Base-by-base conservation (phyloP, 1,140 invertebrate genomes). In the Ceratoteleas bidentatus region DNA sequence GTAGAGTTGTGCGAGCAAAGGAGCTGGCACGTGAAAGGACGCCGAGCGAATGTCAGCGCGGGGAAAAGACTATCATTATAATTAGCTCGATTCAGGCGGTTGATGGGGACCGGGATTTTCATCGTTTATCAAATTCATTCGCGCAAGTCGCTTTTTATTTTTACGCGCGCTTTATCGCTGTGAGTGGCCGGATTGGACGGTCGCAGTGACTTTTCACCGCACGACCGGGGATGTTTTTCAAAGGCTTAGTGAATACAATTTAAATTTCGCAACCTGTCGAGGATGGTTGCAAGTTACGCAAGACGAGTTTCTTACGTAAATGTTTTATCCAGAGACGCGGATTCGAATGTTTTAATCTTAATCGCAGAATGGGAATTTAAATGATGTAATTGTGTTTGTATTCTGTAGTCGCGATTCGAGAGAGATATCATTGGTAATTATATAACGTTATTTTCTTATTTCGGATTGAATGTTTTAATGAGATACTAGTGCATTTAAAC, bases 1-100 rank as follows among this genome's bases (percentile, higher is more conserved):
- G 53, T 58, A 50, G 66, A 66, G 66, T 64, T 58, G 68, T 15
- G n/a, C 38, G 45, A 47, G 64, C 40, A 76, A 58, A 52, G 61
- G 43, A 43, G 60, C 33, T 49, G 14, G 47, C 40, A 72, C 38
- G 61, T 16, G 58, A 64, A 73, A 60, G 52, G 56, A 34, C 47
- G 38, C 72, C 47, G 58, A 52, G 45, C 16, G 24, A 73, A 50
- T 53, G 62, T 58, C 24, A 78, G 50, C 33, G 50, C 33, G 38
- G 49, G 81, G 57, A 84, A 84, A 85, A 84, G 85, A 84, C 84
- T 86, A 85, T 85, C 89, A 89, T 90, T 89, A 89, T 88, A 90
- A 90, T 90, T 90, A 90, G 87, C 85, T 85, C 85, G 85, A 90
- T 90, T 90, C 88, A 90, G 85, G 88, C 85, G 85, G 80, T 87